Percentiles rank a stretch among this genome's conserved stretches.
Conservation (phyloP, 2,113 vertebrate genomes). For the Ochotona princeps region DNA sequence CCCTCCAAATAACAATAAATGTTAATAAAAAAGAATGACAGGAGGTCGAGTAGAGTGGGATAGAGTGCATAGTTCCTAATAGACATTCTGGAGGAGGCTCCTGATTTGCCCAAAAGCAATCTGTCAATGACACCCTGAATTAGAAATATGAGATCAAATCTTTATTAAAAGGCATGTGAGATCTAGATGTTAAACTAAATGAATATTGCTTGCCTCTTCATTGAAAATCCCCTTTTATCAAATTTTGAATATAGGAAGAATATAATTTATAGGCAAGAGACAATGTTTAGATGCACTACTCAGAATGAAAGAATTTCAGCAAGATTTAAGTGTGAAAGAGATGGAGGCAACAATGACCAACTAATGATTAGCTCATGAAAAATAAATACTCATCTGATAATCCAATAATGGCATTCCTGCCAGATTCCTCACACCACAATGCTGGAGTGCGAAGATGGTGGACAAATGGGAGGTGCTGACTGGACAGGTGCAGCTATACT, state of each 20-base stretch:
- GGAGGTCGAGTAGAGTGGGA: accelerated
- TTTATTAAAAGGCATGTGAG: neutral
- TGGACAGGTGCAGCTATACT: neutral
- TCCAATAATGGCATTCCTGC: neutral
- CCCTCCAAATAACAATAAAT: too few species aligned
- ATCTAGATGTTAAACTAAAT: neutral
- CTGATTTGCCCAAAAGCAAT: neutral
- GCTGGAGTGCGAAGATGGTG: neutral
- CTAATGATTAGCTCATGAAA: neutral
- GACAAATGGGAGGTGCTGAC: neutral
- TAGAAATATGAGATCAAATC: neutral
- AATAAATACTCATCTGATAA: neutral
- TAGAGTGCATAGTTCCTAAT: neutral
- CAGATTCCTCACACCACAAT: neutral
- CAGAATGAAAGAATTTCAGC: neutral
- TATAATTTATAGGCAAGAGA: neutral
- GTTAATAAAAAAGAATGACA: too few species aligned
- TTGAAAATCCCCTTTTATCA: neutral
- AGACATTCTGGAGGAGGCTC: neutral
- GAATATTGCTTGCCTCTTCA: neutral
- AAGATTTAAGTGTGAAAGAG: neutral
- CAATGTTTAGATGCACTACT: neutral
- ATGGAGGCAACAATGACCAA: neutral
- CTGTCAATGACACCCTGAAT: neutral
- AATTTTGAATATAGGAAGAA: neutral